Conservation (phyloP, 2,797 vertebrate species). For the Propithecus deckenii region DNA sequence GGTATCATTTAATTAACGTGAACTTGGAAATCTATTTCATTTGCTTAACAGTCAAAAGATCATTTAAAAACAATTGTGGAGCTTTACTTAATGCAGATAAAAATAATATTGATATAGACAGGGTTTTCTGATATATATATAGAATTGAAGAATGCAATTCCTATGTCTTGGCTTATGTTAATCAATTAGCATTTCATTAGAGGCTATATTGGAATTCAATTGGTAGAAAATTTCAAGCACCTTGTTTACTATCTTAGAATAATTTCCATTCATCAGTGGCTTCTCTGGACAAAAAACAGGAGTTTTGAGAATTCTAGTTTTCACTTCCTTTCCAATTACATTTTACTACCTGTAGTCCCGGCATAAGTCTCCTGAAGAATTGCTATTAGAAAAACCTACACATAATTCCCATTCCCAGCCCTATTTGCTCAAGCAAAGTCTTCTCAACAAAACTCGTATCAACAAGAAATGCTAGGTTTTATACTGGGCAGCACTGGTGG, state of each 20-base stretch:
- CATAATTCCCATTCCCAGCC: background rate
- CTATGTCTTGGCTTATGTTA: background rate
- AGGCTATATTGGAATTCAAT: background rate
- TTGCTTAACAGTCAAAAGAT: background rate
- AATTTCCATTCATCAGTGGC: background rate
- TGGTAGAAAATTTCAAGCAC: background rate
- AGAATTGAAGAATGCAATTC: background rate
- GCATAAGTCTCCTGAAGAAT: background rate
- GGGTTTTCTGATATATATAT: background rate
- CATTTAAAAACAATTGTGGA: background rate
- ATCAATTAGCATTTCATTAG: background rate
- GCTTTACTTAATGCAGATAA: background rate
- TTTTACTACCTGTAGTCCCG: background rate
- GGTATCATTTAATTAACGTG: conserved; percentile 30
- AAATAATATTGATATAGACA: background rate
- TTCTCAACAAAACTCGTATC: background rate
- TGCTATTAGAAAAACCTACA: background rate
- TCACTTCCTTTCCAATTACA: background rate
- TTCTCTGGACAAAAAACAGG: background rate
- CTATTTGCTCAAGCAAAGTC: background rate
- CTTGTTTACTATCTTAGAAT: background rate
- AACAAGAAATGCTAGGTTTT: background rate
- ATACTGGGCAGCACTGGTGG: background rate
- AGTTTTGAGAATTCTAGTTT: background rate
- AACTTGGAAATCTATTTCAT: conserved; percentile 26